phyloP scores from a whole-genome alignment of 2,113 vertebrate species.

The Phaethornis superciliosus region DNA sequence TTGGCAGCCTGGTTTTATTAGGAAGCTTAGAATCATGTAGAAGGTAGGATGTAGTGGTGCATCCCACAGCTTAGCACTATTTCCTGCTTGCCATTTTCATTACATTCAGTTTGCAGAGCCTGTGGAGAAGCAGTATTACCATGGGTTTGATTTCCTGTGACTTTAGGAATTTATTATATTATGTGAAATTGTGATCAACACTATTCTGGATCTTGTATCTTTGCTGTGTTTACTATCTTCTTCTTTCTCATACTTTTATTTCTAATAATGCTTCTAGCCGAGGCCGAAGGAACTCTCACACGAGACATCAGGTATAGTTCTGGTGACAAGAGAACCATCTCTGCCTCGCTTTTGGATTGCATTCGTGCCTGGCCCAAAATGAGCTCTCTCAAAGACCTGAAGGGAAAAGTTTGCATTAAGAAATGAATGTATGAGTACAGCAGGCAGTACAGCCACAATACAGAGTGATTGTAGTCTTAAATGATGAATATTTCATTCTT shows the following conservation, averaged over 20 bases:
- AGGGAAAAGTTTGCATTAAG: slow-evolving; percentile 75
- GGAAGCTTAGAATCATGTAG: neutral
- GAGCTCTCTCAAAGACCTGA: slow-evolving; percentile 27
- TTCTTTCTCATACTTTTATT: slow-evolving; percentile 79
- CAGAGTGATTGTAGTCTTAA: neutral
- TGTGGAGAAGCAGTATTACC: neutral
- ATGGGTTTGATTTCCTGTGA: slow-evolving; percentile 65
- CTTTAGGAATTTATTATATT: slow-evolving; percentile 82
- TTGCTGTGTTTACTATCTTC: slow-evolving; percentile 78
- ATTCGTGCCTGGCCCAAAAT: slow-evolving; percentile 58
- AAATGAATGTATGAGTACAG: slow-evolving; percentile 18
- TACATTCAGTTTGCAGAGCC: neutral
- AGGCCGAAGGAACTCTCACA: slow-evolving; percentile 98
- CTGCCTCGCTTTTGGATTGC: slow-evolving; percentile 1
- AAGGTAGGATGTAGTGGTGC: neutral
- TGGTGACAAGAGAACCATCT: slow-evolving; percentile 51
- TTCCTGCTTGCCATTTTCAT: neutral
- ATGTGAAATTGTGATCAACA: slow-evolving; percentile 64
- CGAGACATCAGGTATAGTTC: slow-evolving; percentile 94
- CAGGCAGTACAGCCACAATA: slow-evolving; percentile 11
- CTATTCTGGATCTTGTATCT: slow-evolving; percentile 70
- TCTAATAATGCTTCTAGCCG: slow-evolving; percentile 88
- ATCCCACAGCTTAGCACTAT: neutral
- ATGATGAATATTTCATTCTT: neutral
- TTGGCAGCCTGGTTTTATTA: neutral